Base-by-base conservation (phyloP, 2,888 invertebrate genomes). In the Chamaedrilus cognettii region DNA sequence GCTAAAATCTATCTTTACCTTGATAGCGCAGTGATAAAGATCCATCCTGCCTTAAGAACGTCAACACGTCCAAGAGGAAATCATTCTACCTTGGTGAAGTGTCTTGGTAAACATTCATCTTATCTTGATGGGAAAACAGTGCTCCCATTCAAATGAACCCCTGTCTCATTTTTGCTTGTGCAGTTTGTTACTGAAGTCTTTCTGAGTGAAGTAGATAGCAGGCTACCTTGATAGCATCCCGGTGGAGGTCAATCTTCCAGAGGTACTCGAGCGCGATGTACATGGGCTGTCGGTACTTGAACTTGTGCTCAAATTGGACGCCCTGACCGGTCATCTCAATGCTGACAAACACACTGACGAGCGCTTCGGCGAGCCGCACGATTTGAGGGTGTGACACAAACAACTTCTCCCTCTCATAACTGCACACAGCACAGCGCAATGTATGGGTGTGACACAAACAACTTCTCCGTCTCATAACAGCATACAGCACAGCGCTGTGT, bases 291-390 rank as follows among this genome's bases (percentile, higher is more conserved):
- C 96, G 88, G 82, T 97, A 97, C 84, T 95, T 94, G 83, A 97
- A 97, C 85, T 96, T 97, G 83, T 96, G 94, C 81, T 96, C 96
- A 81, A 96, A 96, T 78, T 93, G 91, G 28, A 96, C 96, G 79
- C 91, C 93, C 82, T 96, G 93, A 0, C 96, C 96, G 0, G 96
- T 96, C 93, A 96, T 93, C 86, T 97, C 96, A 70, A 97, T 97
- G 72, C 93, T 92, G n/a, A 97, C 96, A 83, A 96, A 97, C 7
- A 97, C 95, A 79, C 93, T 89, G 65, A 96, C 85, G 33, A 97
- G 85, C 79, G 90, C 91, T 56, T 89, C 87, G 15, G 93, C 90
- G 67, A 96, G 87, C 88, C 95, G 78, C 5, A 72, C 68, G 11
- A 82, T 75, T 83, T 77, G 86, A 73, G 90, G 90, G 83, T 96